Evolutionary conservation across 2,113 vertebrate genomes (phyloP).

Genomic region (Grallaria varia): DNA sequence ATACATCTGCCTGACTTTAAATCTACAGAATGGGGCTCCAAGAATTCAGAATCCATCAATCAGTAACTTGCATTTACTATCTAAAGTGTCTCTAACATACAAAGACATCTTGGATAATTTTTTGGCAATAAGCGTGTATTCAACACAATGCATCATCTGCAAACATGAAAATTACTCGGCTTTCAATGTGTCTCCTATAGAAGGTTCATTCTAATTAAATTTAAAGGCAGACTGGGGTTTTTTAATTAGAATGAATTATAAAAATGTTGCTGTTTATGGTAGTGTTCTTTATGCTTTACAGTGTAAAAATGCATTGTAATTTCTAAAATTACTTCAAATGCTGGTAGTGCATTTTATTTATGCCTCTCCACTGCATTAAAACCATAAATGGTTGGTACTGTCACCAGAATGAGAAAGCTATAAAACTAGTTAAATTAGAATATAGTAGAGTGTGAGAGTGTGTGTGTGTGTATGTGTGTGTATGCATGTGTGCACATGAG

Average conservation of each 20-base stretch:
- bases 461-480: rapidly evolving
- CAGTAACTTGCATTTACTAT: background rate
- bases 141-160: conserved; percentile 1
- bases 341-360: conserved; percentile 5
- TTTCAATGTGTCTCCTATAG: conserved; percentile 18
- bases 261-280: conserved; percentile 43
- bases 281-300: conserved; percentile 17
- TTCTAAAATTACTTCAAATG: conserved; percentile 23
- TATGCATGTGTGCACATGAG: rapidly evolving
- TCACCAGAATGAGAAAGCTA: conserved; percentile 5
- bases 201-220: conserved; percentile 64
- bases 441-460: background rate
- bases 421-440: background rate
- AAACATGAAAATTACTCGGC: conserved; percentile 51
- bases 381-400: background rate
- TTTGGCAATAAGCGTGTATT: background rate
- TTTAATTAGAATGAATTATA: conserved; percentile 64
- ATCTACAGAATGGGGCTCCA: background rate
- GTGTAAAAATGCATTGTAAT: conserved; percentile 25
- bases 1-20: background rate
- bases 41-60: background rate
- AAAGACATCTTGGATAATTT: background rate
- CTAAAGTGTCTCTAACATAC: background rate
- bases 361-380: background rate
- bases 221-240: conserved; percentile 30